Evolutionary conservation across 2,888 invertebrate species (phyloP).

Genomic region (Agriopis marginaria): DNA sequence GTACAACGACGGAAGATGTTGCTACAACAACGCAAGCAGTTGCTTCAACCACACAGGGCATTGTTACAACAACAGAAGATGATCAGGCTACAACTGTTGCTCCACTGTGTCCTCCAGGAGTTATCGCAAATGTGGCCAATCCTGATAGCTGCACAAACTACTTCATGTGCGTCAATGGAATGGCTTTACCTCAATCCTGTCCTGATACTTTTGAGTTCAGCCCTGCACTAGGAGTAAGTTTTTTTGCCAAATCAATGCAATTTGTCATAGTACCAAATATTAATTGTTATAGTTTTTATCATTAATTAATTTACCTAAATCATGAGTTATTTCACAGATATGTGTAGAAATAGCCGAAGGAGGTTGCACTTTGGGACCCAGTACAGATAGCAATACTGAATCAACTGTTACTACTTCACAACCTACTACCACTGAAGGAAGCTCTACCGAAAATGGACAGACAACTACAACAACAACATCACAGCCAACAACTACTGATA

Average conservation of each 20-base stretch:
- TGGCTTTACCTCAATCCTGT: constrained; percentile 44
- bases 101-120: constrained; percentile 34
- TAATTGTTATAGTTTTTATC: too few relatives aligned
- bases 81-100: constrained; percentile 18
- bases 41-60: background rate
- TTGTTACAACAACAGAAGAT: constrained; percentile 6
- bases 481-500: background rate
- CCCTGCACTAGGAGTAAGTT: constrained; percentile 43
- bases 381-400: background rate
- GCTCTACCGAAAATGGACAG: background rate
- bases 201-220: constrained; percentile 52
- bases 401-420: background rate
- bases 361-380: constrained; percentile 48
- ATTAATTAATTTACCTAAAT: too few relatives aligned
- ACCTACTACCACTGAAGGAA: background rate
- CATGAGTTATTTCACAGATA: too few relatives aligned
- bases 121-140: constrained; percentile 39
- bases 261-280: too few relatives aligned
- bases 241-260: too few relatives aligned
- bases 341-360: constrained; percentile 40
- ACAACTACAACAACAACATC: background rate
- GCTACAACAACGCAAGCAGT: background rate
- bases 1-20: background rate
- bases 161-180: constrained; percentile 46
- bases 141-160: constrained; percentile 41